Evolutionary conservation across 2,888 invertebrate genomes (phyloP).

Genomic region (Meiosimyza decipiens): DNA sequence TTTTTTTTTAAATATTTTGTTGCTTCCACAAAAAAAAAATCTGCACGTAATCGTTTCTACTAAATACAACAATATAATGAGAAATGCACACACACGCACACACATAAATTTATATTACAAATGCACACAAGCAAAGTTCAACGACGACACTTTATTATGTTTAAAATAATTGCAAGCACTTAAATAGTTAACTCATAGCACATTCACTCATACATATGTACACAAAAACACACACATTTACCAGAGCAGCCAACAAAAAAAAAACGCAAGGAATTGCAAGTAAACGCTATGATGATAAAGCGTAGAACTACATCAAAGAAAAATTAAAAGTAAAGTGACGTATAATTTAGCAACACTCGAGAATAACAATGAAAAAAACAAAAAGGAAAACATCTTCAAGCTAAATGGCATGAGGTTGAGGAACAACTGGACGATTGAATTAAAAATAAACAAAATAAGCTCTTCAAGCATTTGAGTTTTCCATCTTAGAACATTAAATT

Average conservation of each 20-base stretch:
- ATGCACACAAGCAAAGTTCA: neutral
- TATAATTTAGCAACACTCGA: conserved; percentile 1
- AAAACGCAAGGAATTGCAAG: neutral
- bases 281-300: neutral
- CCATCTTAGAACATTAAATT: no score
- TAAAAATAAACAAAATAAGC: no score
- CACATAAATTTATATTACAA: no score
- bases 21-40: neutral
- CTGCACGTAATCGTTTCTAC: no score
- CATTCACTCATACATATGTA: neutral
- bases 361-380: neutral
- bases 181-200: conserved; percentile 9
- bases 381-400: neutral
- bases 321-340: conserved; percentile 3
- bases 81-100: no score
- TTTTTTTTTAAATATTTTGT: neutral
- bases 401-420: no score
- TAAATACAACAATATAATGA: no score
- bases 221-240: neutral
- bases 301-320: conserved; percentile 1
- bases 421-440: no score
- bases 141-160: conserved; percentile 1
- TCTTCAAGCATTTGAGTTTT: no score
- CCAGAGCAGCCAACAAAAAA: neutral
- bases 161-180: conserved; percentile 26